Evolutionary conservation across 2,113 vertebrate species (phyloP).

Genomic region (Sciurus niger): DNA sequence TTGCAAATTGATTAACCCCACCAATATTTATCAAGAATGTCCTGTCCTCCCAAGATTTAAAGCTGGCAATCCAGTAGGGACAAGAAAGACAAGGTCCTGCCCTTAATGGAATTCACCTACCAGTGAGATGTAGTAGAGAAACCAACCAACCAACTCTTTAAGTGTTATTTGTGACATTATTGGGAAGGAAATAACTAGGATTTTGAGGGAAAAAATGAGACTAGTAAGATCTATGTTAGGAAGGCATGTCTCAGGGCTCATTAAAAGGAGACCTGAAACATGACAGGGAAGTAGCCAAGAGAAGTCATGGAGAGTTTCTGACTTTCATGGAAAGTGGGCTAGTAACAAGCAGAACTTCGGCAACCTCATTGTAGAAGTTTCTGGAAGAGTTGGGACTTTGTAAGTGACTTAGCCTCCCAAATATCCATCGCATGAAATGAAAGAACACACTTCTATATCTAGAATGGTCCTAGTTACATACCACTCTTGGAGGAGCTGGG

Average conservation of each 20-base stretch:
- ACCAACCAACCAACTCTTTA: background rate
- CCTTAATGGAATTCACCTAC: background rate
- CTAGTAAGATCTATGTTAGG: background rate
- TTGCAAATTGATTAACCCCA: background rate
- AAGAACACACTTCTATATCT: background rate
- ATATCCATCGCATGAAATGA: fast-evolving
- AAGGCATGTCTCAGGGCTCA: background rate
- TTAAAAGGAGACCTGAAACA: background rate
- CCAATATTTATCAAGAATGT: background rate
- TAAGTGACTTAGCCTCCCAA: background rate
- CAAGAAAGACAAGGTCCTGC: background rate
- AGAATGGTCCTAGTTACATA: background rate
- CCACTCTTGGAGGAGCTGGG: background rate
- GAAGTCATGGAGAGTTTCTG: background rate
- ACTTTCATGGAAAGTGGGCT: background rate
- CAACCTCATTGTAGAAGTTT: background rate
- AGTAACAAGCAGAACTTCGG: background rate
- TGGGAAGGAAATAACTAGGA: background rate
- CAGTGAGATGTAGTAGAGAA: background rate
- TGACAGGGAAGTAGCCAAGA: background rate
- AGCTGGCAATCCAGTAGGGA: background rate
- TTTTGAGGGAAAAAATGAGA: background rate
- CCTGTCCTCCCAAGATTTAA: background rate
- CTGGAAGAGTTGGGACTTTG: background rate
- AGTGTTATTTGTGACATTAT: background rate